These are phyloP conservation scores for Ammospiza caudacuta DNA, from an alignment of 2,113 vertebrate genomes.

Conservation along the genomic window DNA sequence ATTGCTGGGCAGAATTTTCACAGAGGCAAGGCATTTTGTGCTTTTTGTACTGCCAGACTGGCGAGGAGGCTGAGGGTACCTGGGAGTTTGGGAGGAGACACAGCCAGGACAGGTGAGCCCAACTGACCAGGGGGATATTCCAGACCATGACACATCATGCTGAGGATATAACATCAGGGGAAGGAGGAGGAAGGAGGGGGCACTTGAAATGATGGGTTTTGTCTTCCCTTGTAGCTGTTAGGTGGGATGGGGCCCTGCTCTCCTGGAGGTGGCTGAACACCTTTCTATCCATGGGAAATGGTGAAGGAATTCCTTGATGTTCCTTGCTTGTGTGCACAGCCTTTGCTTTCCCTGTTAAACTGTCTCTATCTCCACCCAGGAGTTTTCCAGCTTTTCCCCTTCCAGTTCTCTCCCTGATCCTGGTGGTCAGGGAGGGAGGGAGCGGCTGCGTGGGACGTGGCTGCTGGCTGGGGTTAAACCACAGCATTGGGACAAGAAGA, in stretches of 20 bases:
- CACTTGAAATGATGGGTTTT: neutral
- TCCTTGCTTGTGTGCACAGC: neutral
- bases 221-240: neutral
- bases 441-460: accelerated
- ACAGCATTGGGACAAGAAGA: no score
- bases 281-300: neutral
- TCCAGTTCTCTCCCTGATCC: neutral
- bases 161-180: neutral
- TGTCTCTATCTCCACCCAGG: neutral
- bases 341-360: neutral
- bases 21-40: no score
- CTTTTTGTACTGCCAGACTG: no score
- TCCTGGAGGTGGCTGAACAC: neutral
- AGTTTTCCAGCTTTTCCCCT: neutral
- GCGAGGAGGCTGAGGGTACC: no score
- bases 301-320: neutral
- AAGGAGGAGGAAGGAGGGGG: neutral
- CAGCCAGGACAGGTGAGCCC: no score
- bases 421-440: accelerated
- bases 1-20: no score
- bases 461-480: no score
- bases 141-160: neutral
- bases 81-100: no score
- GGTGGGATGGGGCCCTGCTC: neutral
- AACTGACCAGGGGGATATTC: neutral